phyloP scores from a whole-genome alignment of 2,888 invertebrate genomes.

The Mythimna vitellina region DNA sequence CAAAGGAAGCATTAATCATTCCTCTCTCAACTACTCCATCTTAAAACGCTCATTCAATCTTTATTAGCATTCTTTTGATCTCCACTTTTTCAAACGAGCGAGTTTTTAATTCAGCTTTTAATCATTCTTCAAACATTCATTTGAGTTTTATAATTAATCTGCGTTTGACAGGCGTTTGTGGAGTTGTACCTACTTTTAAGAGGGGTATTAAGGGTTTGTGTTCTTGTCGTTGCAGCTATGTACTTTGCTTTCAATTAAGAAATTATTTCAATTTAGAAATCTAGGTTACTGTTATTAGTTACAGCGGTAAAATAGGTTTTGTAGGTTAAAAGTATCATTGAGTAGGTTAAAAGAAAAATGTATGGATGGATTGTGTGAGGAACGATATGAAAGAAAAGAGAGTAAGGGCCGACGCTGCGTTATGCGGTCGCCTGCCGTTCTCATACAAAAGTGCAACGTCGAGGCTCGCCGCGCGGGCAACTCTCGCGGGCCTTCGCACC shows the following conservation, averaged over 20 bases:
- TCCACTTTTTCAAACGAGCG: constrained; percentile 25
- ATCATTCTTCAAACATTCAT: constrained; percentile 38
- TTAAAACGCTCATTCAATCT: constrained; percentile 29
- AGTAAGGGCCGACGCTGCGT: no score
- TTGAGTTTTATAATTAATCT: constrained; percentile 43
- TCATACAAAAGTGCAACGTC: no score
- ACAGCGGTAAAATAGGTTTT: no score
- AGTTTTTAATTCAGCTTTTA: constrained; percentile 38
- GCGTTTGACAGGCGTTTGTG: constrained; percentile 38
- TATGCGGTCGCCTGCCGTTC: no score
- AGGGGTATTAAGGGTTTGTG: neutral
- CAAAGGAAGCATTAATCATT: constrained; percentile 27
- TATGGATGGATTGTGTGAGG: no score
- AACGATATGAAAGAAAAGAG: no score
- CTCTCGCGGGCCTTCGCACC: no score
- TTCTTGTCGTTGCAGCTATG: neutral
- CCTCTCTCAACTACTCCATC: neutral
- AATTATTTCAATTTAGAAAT: neutral
- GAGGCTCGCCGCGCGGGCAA: no score
- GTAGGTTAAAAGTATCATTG: no score
- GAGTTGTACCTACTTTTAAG: constrained; percentile 7
- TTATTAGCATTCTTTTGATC: constrained; percentile 41
- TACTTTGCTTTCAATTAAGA: constrained; percentile 4
- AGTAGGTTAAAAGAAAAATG: no score
- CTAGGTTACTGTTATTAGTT: neutral